phyloP scores from a whole-genome alignment of 2,888 invertebrate genomes.

The Tetropium fuscum region DNA sequence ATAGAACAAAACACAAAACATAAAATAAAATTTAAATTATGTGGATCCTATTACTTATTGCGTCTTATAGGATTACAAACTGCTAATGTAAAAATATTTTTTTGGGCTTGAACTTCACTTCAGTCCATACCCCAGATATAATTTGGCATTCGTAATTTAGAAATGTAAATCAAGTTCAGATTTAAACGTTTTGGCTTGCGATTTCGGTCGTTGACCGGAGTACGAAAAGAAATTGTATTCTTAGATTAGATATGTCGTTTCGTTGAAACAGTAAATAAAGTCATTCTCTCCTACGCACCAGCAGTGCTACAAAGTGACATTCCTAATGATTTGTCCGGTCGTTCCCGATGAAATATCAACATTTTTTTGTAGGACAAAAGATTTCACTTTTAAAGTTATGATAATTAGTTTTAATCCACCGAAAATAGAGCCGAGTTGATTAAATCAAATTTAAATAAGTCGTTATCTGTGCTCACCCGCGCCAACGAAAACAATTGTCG shows the following conservation, averaged over 20 bases:
- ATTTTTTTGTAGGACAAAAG: slow-evolving; percentile 24
- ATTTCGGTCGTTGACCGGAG: slow-evolving; percentile 43
- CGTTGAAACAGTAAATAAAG: slow-evolving; percentile 36
- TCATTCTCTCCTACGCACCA: slow-evolving; percentile 36
- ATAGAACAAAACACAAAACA: too few species aligned
- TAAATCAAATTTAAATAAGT: slow-evolving; percentile 7
- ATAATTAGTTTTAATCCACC: slow-evolving; percentile 2
- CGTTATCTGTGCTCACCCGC: slow-evolving; percentile 27
- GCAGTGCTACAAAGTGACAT: slow-evolving; percentile 18
- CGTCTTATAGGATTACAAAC: too few species aligned
- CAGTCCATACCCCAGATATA: too few species aligned
- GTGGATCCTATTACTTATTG: too few species aligned
- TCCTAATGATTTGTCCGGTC: slow-evolving; percentile 9
- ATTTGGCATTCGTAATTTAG: slow-evolving; percentile 32
- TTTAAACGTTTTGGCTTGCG: slow-evolving; percentile 38
- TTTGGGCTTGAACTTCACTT: too few species aligned
- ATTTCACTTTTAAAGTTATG: slow-evolving; percentile 15
- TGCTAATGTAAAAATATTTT: too few species aligned
- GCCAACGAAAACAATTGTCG: slow-evolving; percentile 37
- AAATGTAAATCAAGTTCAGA: slow-evolving; percentile 46
- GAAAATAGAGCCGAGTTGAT: slow-evolving; percentile 9
- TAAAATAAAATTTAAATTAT: too few species aligned
- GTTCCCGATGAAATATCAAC: slow-evolving; percentile 23
- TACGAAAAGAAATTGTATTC: slow-evolving; percentile 43
- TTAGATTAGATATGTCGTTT: slow-evolving; percentile 35